These are phyloP conservation scores for Onychostruthus taczanowskii DNA, from an alignment of 2,113 vertebrate genomes.

Conservation along the genomic window DNA sequence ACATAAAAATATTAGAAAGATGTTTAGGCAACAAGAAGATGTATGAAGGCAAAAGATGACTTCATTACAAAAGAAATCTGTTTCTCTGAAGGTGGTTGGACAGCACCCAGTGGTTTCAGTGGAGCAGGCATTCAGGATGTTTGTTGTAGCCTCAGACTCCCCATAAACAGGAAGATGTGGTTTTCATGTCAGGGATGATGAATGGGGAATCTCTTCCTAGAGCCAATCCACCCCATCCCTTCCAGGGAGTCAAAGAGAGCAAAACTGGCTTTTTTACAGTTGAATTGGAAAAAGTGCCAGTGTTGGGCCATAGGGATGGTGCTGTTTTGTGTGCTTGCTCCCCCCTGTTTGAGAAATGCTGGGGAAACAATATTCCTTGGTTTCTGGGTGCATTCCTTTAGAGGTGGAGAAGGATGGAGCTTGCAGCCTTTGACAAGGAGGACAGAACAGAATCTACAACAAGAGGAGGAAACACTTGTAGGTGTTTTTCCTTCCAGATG, in stretches of 20 bases:
- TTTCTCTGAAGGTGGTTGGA: background rate
- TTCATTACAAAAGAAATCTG: background rate
- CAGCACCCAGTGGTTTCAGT: background rate
- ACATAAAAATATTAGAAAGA: background rate
- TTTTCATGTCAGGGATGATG: background rate
- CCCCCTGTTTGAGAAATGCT: background rate
- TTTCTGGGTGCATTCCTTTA: background rate
- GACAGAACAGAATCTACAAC: background rate
- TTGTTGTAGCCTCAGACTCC: background rate
- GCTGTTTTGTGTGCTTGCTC: background rate
- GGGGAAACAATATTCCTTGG: background rate
- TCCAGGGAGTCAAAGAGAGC: background rate
- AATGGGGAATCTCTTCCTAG: background rate
- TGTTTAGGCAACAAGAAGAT: background rate
- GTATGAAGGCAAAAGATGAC: background rate
- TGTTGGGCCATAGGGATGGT: background rate
- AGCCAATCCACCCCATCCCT: background rate
- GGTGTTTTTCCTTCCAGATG: background rate
- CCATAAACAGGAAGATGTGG: background rate
- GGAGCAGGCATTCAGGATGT: background rate
- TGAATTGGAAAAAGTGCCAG: background rate
- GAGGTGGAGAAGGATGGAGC: background rate
- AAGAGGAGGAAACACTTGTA: background rate
- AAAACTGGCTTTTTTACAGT: background rate
- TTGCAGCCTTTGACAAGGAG: background rate